These are phyloP conservation scores for Anser cygnoides DNA, from an alignment of 2,113 vertebrate genomes.

Conservation along the genomic window DNA sequence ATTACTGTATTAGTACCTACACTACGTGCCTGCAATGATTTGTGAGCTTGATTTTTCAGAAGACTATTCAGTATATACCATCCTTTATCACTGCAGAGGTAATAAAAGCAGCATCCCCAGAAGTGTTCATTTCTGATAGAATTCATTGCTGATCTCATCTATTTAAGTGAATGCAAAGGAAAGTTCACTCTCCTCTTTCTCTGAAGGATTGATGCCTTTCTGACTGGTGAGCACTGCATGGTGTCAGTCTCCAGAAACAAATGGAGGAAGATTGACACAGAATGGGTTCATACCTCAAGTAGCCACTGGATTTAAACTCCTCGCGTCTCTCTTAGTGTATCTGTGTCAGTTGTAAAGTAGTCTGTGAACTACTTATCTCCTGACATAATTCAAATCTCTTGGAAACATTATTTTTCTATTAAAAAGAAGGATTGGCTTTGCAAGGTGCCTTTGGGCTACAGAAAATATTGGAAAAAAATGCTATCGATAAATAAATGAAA, in stretches of 20 bases:
- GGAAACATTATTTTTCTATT: slow-evolving; percentile 52
- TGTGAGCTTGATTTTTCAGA: slow-evolving; percentile 8
- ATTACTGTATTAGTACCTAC: background rate
- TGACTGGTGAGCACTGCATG: background rate
- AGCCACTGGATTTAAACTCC: slow-evolving; percentile 28
- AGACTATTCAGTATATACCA: background rate
- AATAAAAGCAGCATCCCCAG: slow-evolving; percentile 21
- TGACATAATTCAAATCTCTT: slow-evolving; percentile 52
- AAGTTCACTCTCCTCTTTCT: slow-evolving; percentile 1
- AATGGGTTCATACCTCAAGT: background rate
- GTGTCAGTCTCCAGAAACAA: slow-evolving; percentile 25
- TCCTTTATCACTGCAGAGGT: background rate
- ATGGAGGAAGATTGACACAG: slow-evolving; percentile 8
- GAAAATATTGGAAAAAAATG: background rate
- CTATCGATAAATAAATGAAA: background rate
- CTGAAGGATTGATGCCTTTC: background rate
- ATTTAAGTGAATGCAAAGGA: slow-evolving; percentile 48
- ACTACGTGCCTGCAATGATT: background rate
- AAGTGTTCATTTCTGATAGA: background rate
- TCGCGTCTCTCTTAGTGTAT: background rate
- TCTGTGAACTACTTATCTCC: slow-evolving; percentile 32
- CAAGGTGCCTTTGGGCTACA: background rate
- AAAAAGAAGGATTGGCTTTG: slow-evolving; percentile 47
- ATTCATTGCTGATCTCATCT: slow-evolving; percentile 26
- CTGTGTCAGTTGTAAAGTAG: slow-evolving; percentile 28